Evolutionary conservation across 2,888 invertebrate species (phyloP), one percentile per base, ranked within the genome.

Genomic region (Spilarctia lutea): DNA sequence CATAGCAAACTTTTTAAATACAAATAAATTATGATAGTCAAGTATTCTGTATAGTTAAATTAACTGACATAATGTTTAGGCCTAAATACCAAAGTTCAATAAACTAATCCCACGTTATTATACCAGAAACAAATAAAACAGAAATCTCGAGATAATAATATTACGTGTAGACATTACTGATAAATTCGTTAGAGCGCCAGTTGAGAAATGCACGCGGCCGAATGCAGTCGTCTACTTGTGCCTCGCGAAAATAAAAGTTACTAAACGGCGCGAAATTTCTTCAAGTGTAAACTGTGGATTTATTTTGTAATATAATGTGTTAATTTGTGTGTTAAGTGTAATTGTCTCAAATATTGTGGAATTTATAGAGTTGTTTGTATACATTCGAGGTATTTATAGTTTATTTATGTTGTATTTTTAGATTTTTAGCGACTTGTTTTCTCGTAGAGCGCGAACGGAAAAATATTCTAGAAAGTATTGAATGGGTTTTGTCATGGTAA

Each of bases 171-270:
- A 48, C 20, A 56, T 56, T n/a, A 56, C 65, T 73, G 68, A 63
- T 66, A 72, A 63, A n/a, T 48, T 72, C 69, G 69, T 65, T 70
- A 70, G 52, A 69, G 45, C 52, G 77, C 72, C 83, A 83, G 84
- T 84, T 56, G 45, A 73, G 68, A 82, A 68, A 45, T 79, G 80
- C 77, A 72, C 79, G 77, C 68, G 77, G 79, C 71, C 48, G 77
- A 71, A 75, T 60, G 52, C 75, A 76, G 68, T 48, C 74, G 83
- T 71, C n/a, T 72, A 60, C 39, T 56, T 30, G 65, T 65, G 76
- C 65, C 39, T 74, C 74, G 68, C 72, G 73, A 52, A 68, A 75
- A 79, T 78, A 73, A 71, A 81, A 71, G 65, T 18, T 39, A 20
- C 20, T 42, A n/a, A 35, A 7, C 20, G 7, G 35, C 73, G 68